Conservation (phyloP, 2,113 vertebrate species). For the Lucifuga dentata region DNA sequence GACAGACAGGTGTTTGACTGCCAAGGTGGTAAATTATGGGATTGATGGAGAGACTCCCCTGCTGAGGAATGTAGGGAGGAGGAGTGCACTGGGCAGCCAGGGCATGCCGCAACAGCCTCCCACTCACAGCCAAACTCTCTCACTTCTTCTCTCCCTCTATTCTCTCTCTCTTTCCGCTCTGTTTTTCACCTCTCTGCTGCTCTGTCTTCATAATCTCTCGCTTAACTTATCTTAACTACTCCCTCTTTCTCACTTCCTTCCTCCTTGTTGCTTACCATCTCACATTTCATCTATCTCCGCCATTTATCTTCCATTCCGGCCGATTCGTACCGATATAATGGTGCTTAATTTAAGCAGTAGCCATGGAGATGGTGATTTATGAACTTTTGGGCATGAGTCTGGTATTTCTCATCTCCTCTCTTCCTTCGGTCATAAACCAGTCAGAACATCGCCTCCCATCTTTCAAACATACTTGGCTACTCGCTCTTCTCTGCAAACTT, state of each 20-base stretch:
- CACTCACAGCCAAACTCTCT: constrained; percentile 43
- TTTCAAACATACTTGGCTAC: constrained; percentile 17
- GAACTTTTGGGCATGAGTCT: constrained; percentile 41
- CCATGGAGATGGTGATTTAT: constrained; percentile 44
- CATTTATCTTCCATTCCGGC: constrained; percentile 8
- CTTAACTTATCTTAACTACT: background rate
- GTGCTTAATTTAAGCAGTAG: constrained; percentile 27
- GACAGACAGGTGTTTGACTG: constrained; percentile 59
- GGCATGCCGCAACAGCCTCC: constrained; percentile 73
- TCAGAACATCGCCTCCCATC: constrained; percentile 14
- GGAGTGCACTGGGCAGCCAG: constrained; percentile 48
- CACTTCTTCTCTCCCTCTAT: constrained; percentile 30
- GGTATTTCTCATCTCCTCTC: constrained; percentile 69
- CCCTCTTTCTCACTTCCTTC: constrained; percentile 10
- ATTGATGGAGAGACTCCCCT: constrained; percentile 56
- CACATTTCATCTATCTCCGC: constrained; percentile 19
- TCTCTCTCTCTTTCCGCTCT: constrained; percentile 18
- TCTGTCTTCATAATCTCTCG: constrained; percentile 2
- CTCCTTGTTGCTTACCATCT: background rate
- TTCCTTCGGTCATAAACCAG: constrained; percentile 38
- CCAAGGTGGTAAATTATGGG: constrained; percentile 42
- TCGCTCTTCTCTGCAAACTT: constrained; percentile 3
- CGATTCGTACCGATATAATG: constrained; percentile 27
- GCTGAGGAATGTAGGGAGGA: constrained; percentile 68
- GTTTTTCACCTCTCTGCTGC: background rate